A percentile compares a stretch with the other conserved stretches of the same genome.
phyloP scores from a whole-genome alignment of 2,888 invertebrate genomes.

The Lacanobia wlatinum region DNA sequence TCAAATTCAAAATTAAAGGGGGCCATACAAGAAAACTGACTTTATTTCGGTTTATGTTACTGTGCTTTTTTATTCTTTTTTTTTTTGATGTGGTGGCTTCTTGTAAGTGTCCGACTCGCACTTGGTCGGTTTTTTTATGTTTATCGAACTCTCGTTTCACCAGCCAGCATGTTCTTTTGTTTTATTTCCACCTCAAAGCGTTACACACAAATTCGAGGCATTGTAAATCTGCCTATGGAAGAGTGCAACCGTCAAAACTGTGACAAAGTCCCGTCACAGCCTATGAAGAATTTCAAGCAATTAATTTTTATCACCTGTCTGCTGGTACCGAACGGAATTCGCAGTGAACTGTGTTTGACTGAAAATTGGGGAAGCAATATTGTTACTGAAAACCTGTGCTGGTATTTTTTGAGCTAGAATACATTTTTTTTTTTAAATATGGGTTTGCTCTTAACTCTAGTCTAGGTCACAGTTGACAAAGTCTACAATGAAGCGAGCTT shows the following conservation, averaged over 20 bases:
- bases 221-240: slow-evolving; percentile 12
- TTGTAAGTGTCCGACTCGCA: no score
- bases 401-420: slow-evolving; percentile 15
- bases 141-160: not conserved
- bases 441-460: not conserved
- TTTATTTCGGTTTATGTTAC: no score
- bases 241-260: not conserved
- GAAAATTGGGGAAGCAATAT: slow-evolving; percentile 20
- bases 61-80: no score
- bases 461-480: no score
- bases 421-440: no score
- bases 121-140: not conserved
- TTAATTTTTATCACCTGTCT: not conserved
- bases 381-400: not conserved
- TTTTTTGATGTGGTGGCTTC: no score
- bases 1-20: no score
- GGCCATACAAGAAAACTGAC: no score
- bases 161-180: not conserved
- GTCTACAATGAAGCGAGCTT: no score
- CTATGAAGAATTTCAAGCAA: slow-evolving; percentile 2
- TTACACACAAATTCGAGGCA: not conserved
- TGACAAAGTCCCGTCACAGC: not conserved
- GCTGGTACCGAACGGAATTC: not conserved
- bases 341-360: not conserved
- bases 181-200: slow-evolving; percentile 10